A percentile compares a stretch with the other conserved stretches of the same genome.
Conservation (phyloP, 2,113 vertebrate species). For the Scopus umbretta region DNA sequence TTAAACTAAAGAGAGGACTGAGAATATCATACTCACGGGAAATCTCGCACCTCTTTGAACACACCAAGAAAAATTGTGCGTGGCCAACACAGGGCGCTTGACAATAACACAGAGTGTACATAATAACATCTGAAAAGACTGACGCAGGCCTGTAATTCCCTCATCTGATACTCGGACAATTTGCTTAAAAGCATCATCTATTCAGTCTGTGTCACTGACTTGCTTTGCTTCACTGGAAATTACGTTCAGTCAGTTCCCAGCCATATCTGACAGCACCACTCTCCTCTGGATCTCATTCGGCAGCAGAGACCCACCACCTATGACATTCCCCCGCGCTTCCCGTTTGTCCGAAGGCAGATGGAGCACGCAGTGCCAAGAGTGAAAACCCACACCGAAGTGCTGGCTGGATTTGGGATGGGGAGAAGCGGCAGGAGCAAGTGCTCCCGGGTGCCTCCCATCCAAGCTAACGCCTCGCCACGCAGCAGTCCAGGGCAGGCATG, state of each 20-base stretch:
- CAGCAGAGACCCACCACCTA: background rate
- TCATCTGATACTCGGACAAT: background rate
- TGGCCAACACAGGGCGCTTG: background rate
- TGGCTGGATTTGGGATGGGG: background rate
- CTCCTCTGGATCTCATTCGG: background rate
- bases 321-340: background rate
- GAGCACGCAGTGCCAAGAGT: rapidly evolving
- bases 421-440: background rate
- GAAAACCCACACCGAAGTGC: rapidly evolving
- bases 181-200: slow-evolving; percentile 22
- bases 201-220: background rate
- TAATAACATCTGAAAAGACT: background rate
- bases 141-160: background rate
- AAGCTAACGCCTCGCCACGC: background rate
- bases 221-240: background rate
- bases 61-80: background rate
- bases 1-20: background rate
- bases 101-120: background rate
- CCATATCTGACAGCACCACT: background rate
- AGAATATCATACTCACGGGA: rapidly evolving
- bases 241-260: background rate
- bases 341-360: rapidly evolving
- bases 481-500: background rate
- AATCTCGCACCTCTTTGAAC: background rate
- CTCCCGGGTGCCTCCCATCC: background rate